Evolutionary conservation across 1,140 invertebrate species (phyloP).

Genomic region (Helicoverpa armigera): DNA sequence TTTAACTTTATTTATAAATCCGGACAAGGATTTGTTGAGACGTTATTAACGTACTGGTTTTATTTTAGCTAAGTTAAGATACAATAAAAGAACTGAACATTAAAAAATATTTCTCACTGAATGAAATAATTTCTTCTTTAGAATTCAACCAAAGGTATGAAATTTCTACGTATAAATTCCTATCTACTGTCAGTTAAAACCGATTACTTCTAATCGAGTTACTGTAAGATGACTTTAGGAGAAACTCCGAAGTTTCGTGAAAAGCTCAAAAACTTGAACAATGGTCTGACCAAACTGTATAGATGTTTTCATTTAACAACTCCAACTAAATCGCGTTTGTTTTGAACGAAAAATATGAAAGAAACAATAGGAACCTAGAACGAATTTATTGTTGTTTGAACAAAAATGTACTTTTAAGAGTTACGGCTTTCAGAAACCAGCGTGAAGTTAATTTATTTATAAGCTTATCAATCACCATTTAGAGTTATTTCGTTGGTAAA

Average conservation of each 20-base stretch:
- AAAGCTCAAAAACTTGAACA: constrained; percentile 57
- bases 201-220: constrained; percentile 47
- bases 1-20: constrained; percentile 30
- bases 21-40: not conserved
- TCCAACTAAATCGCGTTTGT: constrained; percentile 58
- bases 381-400: constrained; percentile 18
- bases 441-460: too few relatives aligned
- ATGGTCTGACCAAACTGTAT: constrained; percentile 61
- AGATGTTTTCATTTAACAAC: constrained; percentile 61
- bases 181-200: constrained; percentile 22
- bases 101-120: too few relatives aligned
- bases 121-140: not conserved
- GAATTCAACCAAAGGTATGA: not conserved
- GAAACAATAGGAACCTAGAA: constrained; percentile 63
- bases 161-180: constrained; percentile 18
- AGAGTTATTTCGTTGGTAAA: too few relatives aligned
- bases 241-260: constrained; percentile 31
- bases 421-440: not conserved
- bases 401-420: constrained; percentile 19
- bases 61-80: not conserved
- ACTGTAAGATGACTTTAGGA: constrained; percentile 46
- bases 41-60: constrained; percentile 6
- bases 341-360: constrained; percentile 65
- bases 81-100: too few relatives aligned
- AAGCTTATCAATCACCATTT: too few relatives aligned